phyloP scores from a whole-genome alignment of 2,797 vertebrate genomes.

The Pantherophis alleghaniensis region DNA sequence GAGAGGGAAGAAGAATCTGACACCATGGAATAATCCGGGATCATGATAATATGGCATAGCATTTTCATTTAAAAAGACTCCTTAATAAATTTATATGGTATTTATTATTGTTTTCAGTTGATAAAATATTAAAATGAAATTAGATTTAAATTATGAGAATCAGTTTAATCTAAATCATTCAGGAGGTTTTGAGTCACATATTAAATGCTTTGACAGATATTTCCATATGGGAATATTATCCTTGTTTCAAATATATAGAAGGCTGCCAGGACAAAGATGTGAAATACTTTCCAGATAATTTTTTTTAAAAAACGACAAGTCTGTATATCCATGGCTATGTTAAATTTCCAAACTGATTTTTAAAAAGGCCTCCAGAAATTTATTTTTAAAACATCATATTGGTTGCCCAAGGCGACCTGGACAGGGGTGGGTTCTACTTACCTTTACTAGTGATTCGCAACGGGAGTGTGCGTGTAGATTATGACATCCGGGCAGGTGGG shows the following conservation, averaged over 20 bases:
- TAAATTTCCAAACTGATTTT: not conserved
- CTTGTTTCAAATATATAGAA: not conserved
- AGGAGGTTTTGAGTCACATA: not conserved
- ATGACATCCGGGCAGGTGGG: too few relatives aligned
- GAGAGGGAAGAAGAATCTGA: not conserved
- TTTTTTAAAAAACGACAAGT: not conserved
- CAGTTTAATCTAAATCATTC: not conserved
- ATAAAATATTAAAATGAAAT: not conserved
- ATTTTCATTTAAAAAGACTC: not conserved
- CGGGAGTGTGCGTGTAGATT: too few relatives aligned
- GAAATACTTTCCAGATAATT: not conserved
- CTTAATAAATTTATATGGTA: not conserved
- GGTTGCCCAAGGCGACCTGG: not conserved
- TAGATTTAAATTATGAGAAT: not conserved
- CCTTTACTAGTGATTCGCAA: too few relatives aligned
- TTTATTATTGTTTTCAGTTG: not conserved
- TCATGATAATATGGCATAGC: not conserved
- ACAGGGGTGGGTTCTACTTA: too few relatives aligned
- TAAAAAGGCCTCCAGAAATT: not conserved
- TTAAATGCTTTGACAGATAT: not conserved
- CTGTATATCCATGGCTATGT: not conserved
- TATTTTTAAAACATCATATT: not conserved
- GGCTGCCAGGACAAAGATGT: not conserved
- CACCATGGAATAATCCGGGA: not conserved
- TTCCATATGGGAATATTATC: not conserved